Evolutionary conservation across 2,797 vertebrate genomes (phyloP).

Genomic region (Mormyrus proboscirostris): DNA sequence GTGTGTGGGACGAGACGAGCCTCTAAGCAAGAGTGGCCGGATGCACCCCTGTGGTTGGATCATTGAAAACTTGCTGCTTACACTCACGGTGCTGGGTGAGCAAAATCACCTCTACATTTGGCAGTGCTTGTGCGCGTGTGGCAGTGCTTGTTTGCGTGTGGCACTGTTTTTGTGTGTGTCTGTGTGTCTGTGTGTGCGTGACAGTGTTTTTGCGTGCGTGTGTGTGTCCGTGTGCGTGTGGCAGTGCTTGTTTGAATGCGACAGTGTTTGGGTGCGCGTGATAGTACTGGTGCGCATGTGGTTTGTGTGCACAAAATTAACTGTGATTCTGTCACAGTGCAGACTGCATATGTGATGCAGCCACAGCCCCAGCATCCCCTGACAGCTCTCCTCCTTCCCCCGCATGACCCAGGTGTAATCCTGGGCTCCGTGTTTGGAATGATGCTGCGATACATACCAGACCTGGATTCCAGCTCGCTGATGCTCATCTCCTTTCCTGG

Average conservation of each 20-base stretch:
- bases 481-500: constrained; percentile 96
- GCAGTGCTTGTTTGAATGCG: no score
- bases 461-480: constrained; percentile 72
- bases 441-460: constrained; percentile 77
- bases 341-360: not conserved
- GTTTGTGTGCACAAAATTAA: not conserved
- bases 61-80: constrained; percentile 60
- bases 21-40: constrained; percentile 24
- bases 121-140: not conserved
- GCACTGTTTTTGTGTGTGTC: constrained; percentile 35
- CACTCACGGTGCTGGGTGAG: constrained; percentile 61
- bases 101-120: not conserved
- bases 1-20: constrained; percentile 41
- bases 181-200: constrained; percentile 45
- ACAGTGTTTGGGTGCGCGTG: constrained; percentile 46
- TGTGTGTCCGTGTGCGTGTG: not conserved
- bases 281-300: constrained; percentile 45
- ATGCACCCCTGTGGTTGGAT: constrained; percentile 55
- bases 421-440: constrained; percentile 80
- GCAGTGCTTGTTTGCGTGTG: constrained; percentile 56
- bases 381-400: not conserved
- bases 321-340: not conserved
- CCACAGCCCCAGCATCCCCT: not conserved
- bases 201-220: constrained; percentile 45
- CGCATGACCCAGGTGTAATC: constrained; percentile 65